A percentile compares a stretch with the other conserved stretches of the same genome.
Evolutionary conservation across 2,797 vertebrate species (phyloP).

Genomic region (Benthosema pterotum): DNA sequence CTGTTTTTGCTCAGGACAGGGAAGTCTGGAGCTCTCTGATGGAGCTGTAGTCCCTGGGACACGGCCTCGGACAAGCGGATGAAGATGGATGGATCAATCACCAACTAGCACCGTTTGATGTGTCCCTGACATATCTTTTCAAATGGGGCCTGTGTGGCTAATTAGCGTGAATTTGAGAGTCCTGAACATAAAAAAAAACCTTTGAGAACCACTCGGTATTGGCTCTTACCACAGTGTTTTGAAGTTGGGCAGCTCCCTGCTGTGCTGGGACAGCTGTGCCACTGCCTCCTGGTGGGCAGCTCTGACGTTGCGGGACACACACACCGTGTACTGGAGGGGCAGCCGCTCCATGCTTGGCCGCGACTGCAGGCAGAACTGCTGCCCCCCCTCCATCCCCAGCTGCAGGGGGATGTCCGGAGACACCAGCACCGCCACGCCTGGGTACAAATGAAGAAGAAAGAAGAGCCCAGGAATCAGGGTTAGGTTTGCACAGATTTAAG

Average conservation of each 20-base stretch:
- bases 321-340: conserved; percentile 86
- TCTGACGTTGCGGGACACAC: conserved; percentile 78
- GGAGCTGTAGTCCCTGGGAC: too few relatives aligned
- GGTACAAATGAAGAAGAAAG: conserved; percentile 19
- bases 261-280: conserved; percentile 57
- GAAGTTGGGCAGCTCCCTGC: conserved; percentile 76
- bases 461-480: neutral
- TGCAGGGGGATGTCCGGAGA: conserved; percentile 81
- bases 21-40: too few relatives aligned
- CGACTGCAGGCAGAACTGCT: conserved; percentile 87
- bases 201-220: too few relatives aligned
- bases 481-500: too few relatives aligned
- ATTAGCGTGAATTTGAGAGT: too few relatives aligned
- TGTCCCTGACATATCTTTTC: too few relatives aligned
- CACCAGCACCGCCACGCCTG: conserved; percentile 86
- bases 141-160: too few relatives aligned
- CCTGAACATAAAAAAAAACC: too few relatives aligned
- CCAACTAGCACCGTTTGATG: too few relatives aligned
- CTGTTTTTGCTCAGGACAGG: too few relatives aligned
- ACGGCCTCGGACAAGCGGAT: too few relatives aligned
- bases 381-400: conserved; percentile 81
- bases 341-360: conserved; percentile 70
- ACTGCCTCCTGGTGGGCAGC: conserved; percentile 77
- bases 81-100: too few relatives aligned
- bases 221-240: conserved; percentile 79